These are phyloP conservation scores for Pholis gunnellus DNA, from an alignment of 2,113 vertebrate genomes.

Conservation along the genomic window DNA sequence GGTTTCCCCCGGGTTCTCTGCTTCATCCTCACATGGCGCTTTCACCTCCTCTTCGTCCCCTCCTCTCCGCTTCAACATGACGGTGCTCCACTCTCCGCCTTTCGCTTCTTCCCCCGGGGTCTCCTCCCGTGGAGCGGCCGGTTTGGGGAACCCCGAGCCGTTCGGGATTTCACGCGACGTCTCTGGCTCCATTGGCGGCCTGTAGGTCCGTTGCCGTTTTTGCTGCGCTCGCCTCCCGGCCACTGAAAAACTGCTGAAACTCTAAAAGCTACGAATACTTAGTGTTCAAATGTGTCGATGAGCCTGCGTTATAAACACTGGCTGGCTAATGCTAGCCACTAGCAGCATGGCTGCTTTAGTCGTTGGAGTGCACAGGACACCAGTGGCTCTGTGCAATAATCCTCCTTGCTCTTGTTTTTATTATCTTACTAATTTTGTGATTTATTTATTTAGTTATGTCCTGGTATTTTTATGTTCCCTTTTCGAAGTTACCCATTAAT, in stretches of 20 bases:
- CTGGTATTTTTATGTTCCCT: background rate
- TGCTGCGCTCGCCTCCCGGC: background rate
- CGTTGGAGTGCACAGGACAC: background rate
- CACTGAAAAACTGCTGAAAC: too few relatives aligned
- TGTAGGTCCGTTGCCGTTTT: background rate
- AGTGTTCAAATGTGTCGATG: background rate
- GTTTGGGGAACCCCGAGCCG: constrained; percentile 50
- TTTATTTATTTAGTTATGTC: too few relatives aligned
- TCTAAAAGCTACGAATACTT: background rate
- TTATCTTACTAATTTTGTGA: background rate
- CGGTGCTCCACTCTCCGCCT: constrained; percentile 40
- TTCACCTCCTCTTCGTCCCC: constrained; percentile 40
- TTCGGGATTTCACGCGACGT: constrained; percentile 72
- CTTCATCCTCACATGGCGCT: constrained; percentile 9
- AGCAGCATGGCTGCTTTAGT: background rate
- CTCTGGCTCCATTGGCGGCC: constrained; percentile 80
- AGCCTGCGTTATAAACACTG: background rate
- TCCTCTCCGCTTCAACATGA: constrained; percentile 39
- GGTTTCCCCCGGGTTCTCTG: background rate
- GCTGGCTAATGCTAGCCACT: background rate
- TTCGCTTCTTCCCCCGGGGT: constrained; percentile 74
- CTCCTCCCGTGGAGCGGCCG: constrained; percentile 67
- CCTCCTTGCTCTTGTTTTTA: background rate
- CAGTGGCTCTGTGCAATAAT: background rate
- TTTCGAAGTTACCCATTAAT: background rate